Conservation (phyloP, 2,113 vertebrate genomes). For the Malurus melanocephalus region DNA sequence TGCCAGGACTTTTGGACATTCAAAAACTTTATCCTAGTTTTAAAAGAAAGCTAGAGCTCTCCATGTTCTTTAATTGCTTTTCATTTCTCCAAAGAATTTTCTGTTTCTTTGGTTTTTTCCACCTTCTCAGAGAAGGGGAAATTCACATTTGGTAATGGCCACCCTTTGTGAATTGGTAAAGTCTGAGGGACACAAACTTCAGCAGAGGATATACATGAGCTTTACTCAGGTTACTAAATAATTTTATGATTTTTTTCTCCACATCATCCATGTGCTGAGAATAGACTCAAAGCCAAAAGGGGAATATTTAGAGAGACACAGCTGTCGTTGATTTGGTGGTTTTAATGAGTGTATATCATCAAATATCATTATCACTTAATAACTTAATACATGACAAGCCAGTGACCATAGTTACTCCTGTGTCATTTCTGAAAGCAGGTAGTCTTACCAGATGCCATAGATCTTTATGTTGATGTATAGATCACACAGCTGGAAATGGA, state of each 20-base stretch:
- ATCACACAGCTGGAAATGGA: constrained; percentile 10
- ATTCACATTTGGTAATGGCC: background rate
- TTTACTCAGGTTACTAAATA: background rate
- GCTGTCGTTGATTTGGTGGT: background rate
- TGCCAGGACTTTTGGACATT: background rate
- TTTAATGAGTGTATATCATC: background rate
- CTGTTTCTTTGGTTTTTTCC: background rate
- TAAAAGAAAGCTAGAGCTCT: background rate
- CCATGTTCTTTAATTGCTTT: background rate
- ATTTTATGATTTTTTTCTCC: background rate
- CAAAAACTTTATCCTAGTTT: background rate
- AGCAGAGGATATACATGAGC: background rate
- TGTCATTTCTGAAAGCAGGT: background rate
- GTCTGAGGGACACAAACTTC: background rate
- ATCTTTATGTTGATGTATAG: background rate
- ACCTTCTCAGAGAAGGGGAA: background rate
- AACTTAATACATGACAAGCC: background rate
- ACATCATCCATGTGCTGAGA: background rate
- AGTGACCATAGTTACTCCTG: background rate
- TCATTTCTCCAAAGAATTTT: background rate
- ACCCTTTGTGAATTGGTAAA: background rate
- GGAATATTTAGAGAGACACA: background rate
- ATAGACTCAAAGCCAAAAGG: background rate
- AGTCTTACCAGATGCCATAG: background rate
- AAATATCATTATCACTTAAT: background rate